Evolutionary conservation across 1,140 invertebrate genomes (phyloP), one percentile per base, ranked within the genome.

Genomic region (Drosophila tani): DNA sequence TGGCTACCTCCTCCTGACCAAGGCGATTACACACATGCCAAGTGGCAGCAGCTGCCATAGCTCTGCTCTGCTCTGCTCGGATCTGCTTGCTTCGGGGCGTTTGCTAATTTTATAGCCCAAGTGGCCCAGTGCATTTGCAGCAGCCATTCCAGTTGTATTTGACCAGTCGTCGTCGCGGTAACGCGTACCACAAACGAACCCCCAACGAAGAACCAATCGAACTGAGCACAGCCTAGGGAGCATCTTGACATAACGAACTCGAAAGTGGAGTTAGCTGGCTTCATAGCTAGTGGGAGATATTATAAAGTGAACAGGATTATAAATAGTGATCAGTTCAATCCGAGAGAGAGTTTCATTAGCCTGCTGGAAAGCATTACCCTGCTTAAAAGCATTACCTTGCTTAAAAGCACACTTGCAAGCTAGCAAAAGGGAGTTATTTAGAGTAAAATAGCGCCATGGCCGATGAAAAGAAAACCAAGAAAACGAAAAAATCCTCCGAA

Each of bases 391-490:
- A 55, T 9, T 14, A 57, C 24, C 14, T 9, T 21, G 21, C 14
- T 15, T 12, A 5, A 68, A 27, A 41, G 50, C 38, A 29, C 15
- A 29, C 38, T 40, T 47, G 9, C 11, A 35, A 35, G 3, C 29
- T 53, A 53, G 17, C 17, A 1, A 50, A 51, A 29, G 19, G 15
- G n/a, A 66, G 47, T 66, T 69, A 19, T 32, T 21, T 8, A 45
- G 29, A 59, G 43, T 57, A 11, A 45, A 32, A 14, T 17, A 57
- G 9, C 9, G 45, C 56, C 27, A 92, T 92, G 91, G 91, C 91
- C 59, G 91, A 92, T 75, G 91, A 92, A 49, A 92, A 92, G 75
- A 92, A 92, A 79, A 68, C 79, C 40, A 92, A 92, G 57, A 92
- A 92, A 92, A 86, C 91, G 73, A 92, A 92, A 90, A 92, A 92